phyloP scores from a whole-genome alignment of 2,888 invertebrate species.

The Idaea aversata region DNA sequence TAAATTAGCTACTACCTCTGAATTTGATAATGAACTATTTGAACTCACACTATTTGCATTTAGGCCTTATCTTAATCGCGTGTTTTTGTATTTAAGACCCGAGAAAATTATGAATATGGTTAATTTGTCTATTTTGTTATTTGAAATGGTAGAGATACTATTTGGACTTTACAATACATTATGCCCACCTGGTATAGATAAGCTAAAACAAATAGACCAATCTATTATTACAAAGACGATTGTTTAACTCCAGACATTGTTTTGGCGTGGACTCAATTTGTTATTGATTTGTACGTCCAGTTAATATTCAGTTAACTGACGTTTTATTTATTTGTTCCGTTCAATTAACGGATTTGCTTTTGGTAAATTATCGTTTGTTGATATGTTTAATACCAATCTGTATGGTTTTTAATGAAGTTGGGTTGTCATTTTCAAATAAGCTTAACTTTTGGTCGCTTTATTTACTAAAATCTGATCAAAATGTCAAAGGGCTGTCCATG shows the following conservation, averaged over 20 bases:
- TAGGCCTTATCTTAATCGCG: too few species aligned
- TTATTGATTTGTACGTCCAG: neutral
- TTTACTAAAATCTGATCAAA: too few species aligned
- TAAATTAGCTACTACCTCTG: too few species aligned
- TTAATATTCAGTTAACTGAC: neutral
- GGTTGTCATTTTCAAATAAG: neutral
- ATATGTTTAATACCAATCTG: neutral
- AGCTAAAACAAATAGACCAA: neutral
- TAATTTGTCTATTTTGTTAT: too few species aligned
- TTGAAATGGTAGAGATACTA: too few species aligned
- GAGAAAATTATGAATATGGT: too few species aligned
- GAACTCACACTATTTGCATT: too few species aligned
- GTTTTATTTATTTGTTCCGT: neutral
- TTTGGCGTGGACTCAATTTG: conserved; percentile 8
- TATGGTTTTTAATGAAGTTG: neutral
- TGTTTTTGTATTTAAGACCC: too few species aligned
- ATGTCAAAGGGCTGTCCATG: too few species aligned
- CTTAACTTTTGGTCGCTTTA: too few species aligned
- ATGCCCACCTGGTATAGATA: neutral
- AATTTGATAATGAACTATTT: too few species aligned
- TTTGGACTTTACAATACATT: too few species aligned
- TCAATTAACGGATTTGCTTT: neutral
- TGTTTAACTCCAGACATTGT: conserved; percentile 5
- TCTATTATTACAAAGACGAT: conserved; percentile 1
- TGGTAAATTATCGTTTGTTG: neutral